phyloP scores from a whole-genome alignment of 2,113 vertebrate species.

The Strigops habroptila region DNA sequence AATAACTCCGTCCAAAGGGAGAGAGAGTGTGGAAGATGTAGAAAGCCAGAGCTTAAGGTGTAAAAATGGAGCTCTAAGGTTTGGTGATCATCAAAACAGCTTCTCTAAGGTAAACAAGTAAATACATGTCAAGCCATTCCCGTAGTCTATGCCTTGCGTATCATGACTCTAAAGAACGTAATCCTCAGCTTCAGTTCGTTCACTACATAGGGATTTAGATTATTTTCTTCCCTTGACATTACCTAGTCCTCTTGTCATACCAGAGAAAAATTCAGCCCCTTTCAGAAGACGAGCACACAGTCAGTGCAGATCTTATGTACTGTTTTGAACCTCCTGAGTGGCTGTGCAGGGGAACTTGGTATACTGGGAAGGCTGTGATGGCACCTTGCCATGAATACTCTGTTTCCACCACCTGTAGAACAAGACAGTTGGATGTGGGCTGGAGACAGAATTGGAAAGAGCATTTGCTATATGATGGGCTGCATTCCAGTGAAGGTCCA shows the following conservation, averaged over 20 bases:
- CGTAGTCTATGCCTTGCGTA: neutral
- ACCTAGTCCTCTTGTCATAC: neutral
- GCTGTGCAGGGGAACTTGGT: neutral
- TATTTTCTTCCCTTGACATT: neutral
- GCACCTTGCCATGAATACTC: neutral
- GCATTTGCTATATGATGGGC: accelerated
- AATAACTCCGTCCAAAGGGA: neutral
- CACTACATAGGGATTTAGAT: neutral
- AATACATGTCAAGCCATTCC: neutral
- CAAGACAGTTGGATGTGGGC: neutral
- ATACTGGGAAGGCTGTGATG: neutral
- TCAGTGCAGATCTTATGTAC: neutral
- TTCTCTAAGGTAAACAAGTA: neutral
- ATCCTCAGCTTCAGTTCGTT: neutral
- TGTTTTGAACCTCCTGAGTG: neutral
- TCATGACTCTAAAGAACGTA: neutral
- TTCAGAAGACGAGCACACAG: neutral
- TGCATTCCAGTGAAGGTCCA: neutral
- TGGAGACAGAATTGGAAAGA: neutral
- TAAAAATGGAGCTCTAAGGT: neutral
- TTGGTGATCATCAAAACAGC: neutral
- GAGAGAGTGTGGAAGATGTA: neutral
- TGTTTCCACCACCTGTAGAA: neutral
- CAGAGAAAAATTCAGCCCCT: neutral
- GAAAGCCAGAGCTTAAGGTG: neutral